Percentiles rank a stretch among this genome's conserved stretches.
These are phyloP conservation scores for Dysmachus trigonus DNA, from an alignment of 2,888 invertebrate species.

Conservation along the genomic window DNA sequence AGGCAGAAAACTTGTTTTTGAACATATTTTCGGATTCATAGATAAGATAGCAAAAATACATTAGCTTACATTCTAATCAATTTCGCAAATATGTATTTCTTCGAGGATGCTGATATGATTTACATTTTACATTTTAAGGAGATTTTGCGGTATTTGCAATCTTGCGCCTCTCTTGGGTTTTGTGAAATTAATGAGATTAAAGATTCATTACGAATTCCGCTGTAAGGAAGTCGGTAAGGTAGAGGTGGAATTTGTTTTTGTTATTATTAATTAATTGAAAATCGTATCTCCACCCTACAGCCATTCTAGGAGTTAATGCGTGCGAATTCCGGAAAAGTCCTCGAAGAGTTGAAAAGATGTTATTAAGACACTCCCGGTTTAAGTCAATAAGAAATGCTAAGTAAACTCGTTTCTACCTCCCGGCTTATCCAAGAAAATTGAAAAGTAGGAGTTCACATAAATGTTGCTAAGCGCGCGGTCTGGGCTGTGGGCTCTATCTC, in stretches of 20 bases:
- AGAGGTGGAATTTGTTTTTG: not conserved
- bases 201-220: not conserved
- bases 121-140: not conserved
- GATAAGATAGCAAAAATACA: not conserved
- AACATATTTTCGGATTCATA: not conserved
- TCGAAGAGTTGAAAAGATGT: not conserved
- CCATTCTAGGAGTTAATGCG: not conserved
- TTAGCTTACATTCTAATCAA: not conserved
- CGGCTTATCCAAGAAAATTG: not conserved
- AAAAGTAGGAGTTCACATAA: not conserved
- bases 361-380: not conserved
- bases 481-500: not conserved
- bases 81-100: not conserved
- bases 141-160: not conserved
- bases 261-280: not conserved
- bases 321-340: not conserved
- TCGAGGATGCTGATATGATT: not conserved
- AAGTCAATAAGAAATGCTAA: not conserved
- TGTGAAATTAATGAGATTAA: not conserved
- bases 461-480: not conserved
- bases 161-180: not conserved
- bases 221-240: not conserved
- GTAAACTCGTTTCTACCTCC: not conserved
- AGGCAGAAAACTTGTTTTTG: not conserved
- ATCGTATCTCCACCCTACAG: not conserved